Evolutionary conservation across 53 echinoderm and acorn worm genomes (phyloP).

Genomic region (Patiria pectinifera): DNA sequence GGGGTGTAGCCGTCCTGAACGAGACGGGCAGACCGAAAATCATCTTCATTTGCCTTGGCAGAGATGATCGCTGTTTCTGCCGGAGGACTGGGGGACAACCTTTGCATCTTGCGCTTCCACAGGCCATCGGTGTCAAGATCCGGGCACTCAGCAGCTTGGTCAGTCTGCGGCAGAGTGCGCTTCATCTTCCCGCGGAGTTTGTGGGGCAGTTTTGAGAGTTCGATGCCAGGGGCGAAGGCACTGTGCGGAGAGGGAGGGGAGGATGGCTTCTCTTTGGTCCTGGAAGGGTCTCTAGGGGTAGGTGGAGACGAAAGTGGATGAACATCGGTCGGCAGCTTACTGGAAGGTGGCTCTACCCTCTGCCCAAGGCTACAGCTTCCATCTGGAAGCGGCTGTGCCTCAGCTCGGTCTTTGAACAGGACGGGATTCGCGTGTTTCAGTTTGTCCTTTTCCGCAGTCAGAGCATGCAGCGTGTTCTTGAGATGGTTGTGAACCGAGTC

Average conservation of each 20-base stretch:
- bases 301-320: not conserved
- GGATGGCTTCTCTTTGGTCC: constrained; percentile 8
- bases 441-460: not conserved
- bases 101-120: not conserved
- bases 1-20: constrained; percentile 28
- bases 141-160: not conserved
- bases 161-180: constrained; percentile 17
- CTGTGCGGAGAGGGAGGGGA: constrained; percentile 61
- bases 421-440: not conserved
- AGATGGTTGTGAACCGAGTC: not conserved
- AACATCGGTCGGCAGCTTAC: not conserved
- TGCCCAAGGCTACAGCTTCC: not conserved
- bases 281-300: not conserved
- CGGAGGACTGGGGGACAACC: not conserved
- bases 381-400: no score
- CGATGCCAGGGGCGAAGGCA: constrained; percentile 51
- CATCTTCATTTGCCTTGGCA: not conserved
- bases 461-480: not conserved
- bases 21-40: not conserved
- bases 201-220: constrained; percentile 76
- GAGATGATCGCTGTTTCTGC: not conserved
- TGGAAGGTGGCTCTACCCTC: not conserved
- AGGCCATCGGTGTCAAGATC: not conserved
- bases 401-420: not conserved
- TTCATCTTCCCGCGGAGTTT: constrained; percentile 72